phyloP scores from a whole-genome alignment of 2,888 invertebrate genomes.

The Lepas anatifera region DNA sequence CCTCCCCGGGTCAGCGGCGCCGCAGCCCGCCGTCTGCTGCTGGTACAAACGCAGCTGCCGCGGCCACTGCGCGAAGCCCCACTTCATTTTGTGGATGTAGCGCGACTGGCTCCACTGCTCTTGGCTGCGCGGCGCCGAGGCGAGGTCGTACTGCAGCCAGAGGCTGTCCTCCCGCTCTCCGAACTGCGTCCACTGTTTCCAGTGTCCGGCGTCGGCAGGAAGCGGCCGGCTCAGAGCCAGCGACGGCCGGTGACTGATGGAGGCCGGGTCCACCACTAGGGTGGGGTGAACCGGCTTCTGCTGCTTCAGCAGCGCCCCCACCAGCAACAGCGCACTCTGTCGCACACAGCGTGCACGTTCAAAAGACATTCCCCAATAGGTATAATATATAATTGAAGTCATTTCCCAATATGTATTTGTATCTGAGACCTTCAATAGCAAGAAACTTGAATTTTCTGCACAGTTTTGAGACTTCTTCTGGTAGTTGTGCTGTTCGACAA shows the following conservation, averaged over 20 bases:
- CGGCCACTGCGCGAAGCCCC: conserved; percentile 45
- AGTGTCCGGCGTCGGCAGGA: not conserved
- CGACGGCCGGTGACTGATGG: not conserved
- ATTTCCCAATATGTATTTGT: too few relatives aligned
- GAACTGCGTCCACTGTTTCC: conserved; percentile 20
- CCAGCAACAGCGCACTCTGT: conserved; percentile 31
- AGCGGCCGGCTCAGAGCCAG: not conserved
- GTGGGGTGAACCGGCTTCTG: conserved; percentile 54
- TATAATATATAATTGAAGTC: too few relatives aligned
- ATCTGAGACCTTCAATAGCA: too few relatives aligned
- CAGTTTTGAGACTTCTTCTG: too few relatives aligned
- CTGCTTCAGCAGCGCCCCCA: conserved; percentile 54
- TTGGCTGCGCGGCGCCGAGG: conserved; percentile 45
- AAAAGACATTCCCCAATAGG: too few relatives aligned
- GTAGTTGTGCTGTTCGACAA: too few relatives aligned
- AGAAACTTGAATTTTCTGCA: too few relatives aligned
- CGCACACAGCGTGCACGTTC: not conserved
- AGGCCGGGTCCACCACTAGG: conserved; percentile 44
- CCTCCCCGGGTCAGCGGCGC: conserved; percentile 34
- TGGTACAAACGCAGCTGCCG: conserved; percentile 51
- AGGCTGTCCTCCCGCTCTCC: conserved; percentile 52
- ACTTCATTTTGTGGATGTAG: conserved; percentile 53
- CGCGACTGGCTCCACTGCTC: conserved; percentile 61
- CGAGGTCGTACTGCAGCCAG: conserved; percentile 58
- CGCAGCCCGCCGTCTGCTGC: conserved; percentile 50